phyloP scores from a whole-genome alignment of 92 coral and sea anemone genomes.

The Paramuricea clavata region DNA sequence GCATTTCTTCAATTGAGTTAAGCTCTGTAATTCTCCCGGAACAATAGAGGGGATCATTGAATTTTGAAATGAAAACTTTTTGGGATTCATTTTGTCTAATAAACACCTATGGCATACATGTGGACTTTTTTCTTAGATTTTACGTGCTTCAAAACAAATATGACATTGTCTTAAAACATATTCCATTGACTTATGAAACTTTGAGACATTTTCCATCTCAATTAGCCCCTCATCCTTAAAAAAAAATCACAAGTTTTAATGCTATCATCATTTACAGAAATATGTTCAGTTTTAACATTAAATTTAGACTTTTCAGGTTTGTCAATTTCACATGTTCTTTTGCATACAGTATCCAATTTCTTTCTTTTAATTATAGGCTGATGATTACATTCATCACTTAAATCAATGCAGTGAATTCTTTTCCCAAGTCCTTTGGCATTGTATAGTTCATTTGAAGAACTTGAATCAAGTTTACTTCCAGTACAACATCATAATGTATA shows the following conservation, averaged over 20 bases:
- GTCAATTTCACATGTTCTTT: too few species aligned
- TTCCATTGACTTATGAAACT: background rate
- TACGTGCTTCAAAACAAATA: conserved; percentile 65
- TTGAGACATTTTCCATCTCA: conserved; percentile 30
- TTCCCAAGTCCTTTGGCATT: background rate
- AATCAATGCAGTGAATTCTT: conserved; percentile 17
- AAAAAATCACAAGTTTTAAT: too few species aligned
- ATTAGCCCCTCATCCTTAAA: too few species aligned
- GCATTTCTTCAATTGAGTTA: conserved; percentile 62
- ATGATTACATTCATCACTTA: background rate
- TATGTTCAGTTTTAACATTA: too few species aligned
- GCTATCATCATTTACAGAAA: too few species aligned
- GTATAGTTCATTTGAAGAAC: background rate
- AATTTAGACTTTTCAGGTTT: background rate
- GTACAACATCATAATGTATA: conserved; percentile 76
- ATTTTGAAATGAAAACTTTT: conserved; percentile 67
- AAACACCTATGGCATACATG: conserved; percentile 66
- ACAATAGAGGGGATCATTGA: conserved; percentile 47
- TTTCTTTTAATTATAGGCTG: conserved; percentile 1
- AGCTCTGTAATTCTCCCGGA: conserved; percentile 56
- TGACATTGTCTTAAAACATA: conserved; percentile 60
- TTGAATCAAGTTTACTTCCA: conserved; percentile 36
- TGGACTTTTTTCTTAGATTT: conserved; percentile 5
- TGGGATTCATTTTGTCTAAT: conserved; percentile 64
- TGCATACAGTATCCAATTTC: too few species aligned